Evolutionary conservation across 1,140 invertebrate species (phyloP).

Genomic region (Hylaeus anthracinus): DNA sequence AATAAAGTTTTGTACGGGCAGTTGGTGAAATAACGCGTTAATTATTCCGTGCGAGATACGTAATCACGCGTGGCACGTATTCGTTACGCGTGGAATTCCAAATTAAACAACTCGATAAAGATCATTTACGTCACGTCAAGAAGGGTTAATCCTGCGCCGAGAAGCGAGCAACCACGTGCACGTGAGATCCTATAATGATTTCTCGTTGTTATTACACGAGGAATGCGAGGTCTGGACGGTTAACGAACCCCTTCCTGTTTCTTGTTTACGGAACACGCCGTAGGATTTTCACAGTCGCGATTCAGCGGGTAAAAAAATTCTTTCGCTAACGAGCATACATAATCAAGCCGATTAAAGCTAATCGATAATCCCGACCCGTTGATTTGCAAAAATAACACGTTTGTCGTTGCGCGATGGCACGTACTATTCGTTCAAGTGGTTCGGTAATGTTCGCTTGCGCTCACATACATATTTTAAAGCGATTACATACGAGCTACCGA

Average conservation of each 20-base stretch:
- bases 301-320: slow-evolving; percentile 4
- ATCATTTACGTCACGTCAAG: slow-evolving; percentile 16
- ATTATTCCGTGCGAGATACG: neutral
- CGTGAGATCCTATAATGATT: slow-evolving; percentile 1
- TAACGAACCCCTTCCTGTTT: slow-evolving; percentile 35
- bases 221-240: slow-evolving; percentile 14
- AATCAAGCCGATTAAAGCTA: neutral
- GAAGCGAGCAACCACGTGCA: neutral
- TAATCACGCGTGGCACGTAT: neutral
- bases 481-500: neutral
- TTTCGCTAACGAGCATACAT: slow-evolving; percentile 17
- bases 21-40: neutral
- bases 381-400: slow-evolving; percentile 9
- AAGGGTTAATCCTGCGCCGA: neutral
- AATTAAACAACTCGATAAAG: slow-evolving; percentile 42
- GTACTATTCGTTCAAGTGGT: neutral
- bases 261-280: slow-evolving; percentile 54
- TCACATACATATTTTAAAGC: neutral
- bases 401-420: neutral
- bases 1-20: too few species aligned
- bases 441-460: neutral
- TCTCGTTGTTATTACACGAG: slow-evolving; percentile 30
- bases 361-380: neutral
- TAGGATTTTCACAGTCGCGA: slow-evolving; percentile 11
- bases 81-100: neutral